Evolutionary conservation across 2,797 vertebrate species (phyloP), one percentile per base, ranked within the genome.

Genomic region (Enteromius treurensis): DNA sequence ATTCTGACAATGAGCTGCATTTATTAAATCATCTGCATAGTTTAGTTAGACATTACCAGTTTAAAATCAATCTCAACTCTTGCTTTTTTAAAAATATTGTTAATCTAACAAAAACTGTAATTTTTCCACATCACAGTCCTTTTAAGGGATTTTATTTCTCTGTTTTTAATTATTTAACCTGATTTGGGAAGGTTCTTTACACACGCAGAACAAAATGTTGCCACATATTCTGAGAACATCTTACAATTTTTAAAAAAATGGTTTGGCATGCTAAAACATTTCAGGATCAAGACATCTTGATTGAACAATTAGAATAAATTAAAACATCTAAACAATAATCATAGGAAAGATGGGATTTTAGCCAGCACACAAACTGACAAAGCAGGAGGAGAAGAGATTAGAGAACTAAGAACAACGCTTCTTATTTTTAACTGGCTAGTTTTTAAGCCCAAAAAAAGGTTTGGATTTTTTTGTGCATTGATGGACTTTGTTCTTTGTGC

Each of bases 221-320:
- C 81, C 23, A 68, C 47, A 68, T 42, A 15, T 76, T 82, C 34
- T 1, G 49, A 55, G 19, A 42, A 67, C 15, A 15, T 67, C 23
- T 21, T n/a, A n/a, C 70, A 67, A 15, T 51, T 73, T 60, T 21
- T 37, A 45, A 45, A 13, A 45, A 23, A 47, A 62, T 23, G 6
- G 5, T 19, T 77, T 58, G 69, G 49, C 62, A 21, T 23, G 73
- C 23, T 47, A 47, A 77, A 47, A 10, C 4, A 17, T 19, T 4
- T 69, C 62, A 69, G 26, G 69, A 77, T 60, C 0, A 77, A 15
- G 37, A 34, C 23, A 47, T 55, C 26, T 60, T 37, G 37, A 83
- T 68, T 3, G 69, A 83, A 77, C 51, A 51, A 67, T 79, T 79
- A 49, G 3, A 68, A 26, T n/a, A 37, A 73, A 82, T 82, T 2